phyloP scores from a whole-genome alignment of 2,113 vertebrate species.

The Lutjanus erythropterus region DNA sequence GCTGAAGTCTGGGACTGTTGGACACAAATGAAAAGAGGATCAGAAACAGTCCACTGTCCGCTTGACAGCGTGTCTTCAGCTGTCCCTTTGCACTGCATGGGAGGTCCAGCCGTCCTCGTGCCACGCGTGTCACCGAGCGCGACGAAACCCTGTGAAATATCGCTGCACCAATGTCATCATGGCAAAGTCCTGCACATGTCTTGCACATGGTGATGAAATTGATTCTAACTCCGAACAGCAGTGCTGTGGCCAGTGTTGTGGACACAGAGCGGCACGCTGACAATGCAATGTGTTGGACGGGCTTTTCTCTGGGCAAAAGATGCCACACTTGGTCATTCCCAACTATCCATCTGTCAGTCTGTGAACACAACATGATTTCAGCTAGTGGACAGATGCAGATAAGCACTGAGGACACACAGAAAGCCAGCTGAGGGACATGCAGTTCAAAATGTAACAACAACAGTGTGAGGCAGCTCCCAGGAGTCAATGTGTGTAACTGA shows the following conservation, averaged over 20 bases:
- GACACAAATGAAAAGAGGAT: conserved; percentile 38
- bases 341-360: conserved; percentile 48
- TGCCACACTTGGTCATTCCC: conserved; percentile 42
- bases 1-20: conserved; percentile 26
- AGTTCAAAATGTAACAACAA: conserved; percentile 39
- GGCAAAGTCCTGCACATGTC: conserved; percentile 39
- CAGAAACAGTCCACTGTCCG: conserved; percentile 39
- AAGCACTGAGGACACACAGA: conserved; percentile 31
- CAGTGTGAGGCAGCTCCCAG: conserved; percentile 29
- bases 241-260: background rate
- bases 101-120: conserved; percentile 37
- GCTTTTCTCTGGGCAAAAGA: conserved; percentile 30
- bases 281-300: conserved; percentile 33
- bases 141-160: conserved; percentile 57
- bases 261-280: conserved; percentile 19
- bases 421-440: conserved; percentile 22
- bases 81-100: conserved; percentile 37
- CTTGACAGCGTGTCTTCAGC: conserved; percentile 49
- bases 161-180: conserved; percentile 17
- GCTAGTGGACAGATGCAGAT: conserved; percentile 39
- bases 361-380: conserved; percentile 36
- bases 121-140: conserved; percentile 19
- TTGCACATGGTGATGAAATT: conserved; percentile 55
- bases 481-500: conserved; percentile 31
- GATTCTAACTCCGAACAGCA: conserved; percentile 55